Conservation (phyloP, 2,888 invertebrate genomes). For the Sminthurides aquaticus region DNA sequence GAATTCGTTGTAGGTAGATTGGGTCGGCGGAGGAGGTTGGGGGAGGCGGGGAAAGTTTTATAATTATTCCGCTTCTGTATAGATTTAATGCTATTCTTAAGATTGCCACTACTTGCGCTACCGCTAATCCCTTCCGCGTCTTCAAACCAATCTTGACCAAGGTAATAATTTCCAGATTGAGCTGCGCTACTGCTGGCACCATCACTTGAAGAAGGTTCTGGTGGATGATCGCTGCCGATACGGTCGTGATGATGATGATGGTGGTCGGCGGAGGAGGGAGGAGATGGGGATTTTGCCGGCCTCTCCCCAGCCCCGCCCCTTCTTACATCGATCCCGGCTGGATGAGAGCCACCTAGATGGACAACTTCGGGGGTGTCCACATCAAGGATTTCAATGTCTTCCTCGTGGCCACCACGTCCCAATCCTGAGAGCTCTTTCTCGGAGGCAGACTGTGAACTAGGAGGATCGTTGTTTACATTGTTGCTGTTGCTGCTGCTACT, state of each 20-base stretch:
- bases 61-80: slow-evolving; percentile 22
- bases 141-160: slow-evolving; percentile 16
- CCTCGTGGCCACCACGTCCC: no score
- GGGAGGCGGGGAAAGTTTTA: neutral
- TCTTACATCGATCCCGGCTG: no score
- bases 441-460: no score
- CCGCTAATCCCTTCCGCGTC: slow-evolving; percentile 7
- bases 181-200: neutral
- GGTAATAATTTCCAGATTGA: neutral
- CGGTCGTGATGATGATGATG: neutral
- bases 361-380: neutral
- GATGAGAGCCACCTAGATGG: neutral
- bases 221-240: neutral
- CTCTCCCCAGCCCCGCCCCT: no score
- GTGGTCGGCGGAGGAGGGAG: no score
- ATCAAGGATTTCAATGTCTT: neutral
- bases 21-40: neutral
- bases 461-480: neutral
- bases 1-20: neutral
- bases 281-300: no score
- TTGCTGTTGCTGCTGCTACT: neutral
- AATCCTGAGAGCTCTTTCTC: no score
- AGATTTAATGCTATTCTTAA: neutral
- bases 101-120: neutral
- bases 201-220: neutral